These are phyloP conservation scores for Eupithecia subfuscata DNA, from an alignment of 2,888 invertebrate species.

Conservation along the genomic window DNA sequence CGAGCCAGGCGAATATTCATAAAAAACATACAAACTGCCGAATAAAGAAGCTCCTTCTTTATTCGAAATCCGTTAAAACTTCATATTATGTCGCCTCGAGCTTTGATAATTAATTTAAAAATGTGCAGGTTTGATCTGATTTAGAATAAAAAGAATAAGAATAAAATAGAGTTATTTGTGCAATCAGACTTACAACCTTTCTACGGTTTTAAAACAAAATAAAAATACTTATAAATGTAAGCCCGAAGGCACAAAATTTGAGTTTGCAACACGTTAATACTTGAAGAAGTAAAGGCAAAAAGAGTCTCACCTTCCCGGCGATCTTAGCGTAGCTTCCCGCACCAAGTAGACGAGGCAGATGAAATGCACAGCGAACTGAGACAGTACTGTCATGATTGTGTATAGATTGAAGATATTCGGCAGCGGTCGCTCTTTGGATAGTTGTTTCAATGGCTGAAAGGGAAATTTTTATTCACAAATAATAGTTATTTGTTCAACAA, in stretches of 20 bases:
- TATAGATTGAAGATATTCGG: constrained; percentile 99
- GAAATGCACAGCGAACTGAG: constrained; percentile 98
- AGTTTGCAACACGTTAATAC: not conserved
- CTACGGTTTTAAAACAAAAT: too few relatives aligned
- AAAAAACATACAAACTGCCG: too few relatives aligned
- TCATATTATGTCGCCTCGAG: not conserved
- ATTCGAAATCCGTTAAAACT: not conserved
- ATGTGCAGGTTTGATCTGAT: not conserved
- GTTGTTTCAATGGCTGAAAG: constrained; percentile 92
- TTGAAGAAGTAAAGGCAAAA: not conserved
- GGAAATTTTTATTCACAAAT: not conserved
- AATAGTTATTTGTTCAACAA: too few relatives aligned
- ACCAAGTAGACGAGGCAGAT: constrained; percentile 95
- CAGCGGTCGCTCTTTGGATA: constrained; percentile 97
- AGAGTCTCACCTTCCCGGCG: constrained; percentile 86
- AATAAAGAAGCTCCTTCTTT: too few relatives aligned
- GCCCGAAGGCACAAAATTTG: too few relatives aligned
- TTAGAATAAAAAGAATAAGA: too few relatives aligned
- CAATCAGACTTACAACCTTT: too few relatives aligned
- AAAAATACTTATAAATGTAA: too few relatives aligned
- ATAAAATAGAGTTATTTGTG: too few relatives aligned
- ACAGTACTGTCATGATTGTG: constrained; percentile 96
- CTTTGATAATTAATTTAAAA: not conserved
- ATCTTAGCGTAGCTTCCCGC: constrained; percentile 88
- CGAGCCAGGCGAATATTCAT: too few relatives aligned